Conservation (phyloP, 2,797 vertebrate genomes). For the Phylloscopus collybita region DNA sequence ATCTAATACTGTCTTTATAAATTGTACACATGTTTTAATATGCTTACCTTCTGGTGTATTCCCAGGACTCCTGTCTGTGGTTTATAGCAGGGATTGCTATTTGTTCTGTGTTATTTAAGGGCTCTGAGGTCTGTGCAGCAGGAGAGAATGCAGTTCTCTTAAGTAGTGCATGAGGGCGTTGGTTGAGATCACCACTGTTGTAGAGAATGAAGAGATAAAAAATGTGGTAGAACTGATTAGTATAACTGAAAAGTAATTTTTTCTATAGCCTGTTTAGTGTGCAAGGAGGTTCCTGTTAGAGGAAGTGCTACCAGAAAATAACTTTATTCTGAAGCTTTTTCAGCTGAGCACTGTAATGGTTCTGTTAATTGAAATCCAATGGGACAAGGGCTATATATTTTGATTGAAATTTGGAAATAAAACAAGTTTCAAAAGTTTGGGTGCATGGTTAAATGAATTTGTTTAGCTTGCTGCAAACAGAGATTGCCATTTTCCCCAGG, state of each 20-base stretch:
- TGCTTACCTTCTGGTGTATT: not conserved
- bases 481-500: not conserved
- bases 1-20: not conserved
- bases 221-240: not conserved
- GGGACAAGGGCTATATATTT: not conserved
- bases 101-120: slow-evolving; percentile 8
- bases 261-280: not conserved
- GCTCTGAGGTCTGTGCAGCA: not conserved
- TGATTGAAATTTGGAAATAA: not conserved
- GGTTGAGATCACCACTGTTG: not conserved
- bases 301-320: not conserved
- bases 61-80: not conserved
- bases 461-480: not conserved
- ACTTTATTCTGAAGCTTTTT: not conserved
- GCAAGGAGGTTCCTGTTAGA: not conserved
- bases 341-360: not conserved
- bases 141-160: not conserved
- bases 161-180: not conserved
- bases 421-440: not conserved
- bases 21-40: not conserved
- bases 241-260: not conserved
- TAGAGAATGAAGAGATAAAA: not conserved
- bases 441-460: not conserved
- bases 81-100: not conserved
- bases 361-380: not conserved